phyloP scores from a whole-genome alignment of 2,797 vertebrate species.

The Coregonus sp. region DNA sequence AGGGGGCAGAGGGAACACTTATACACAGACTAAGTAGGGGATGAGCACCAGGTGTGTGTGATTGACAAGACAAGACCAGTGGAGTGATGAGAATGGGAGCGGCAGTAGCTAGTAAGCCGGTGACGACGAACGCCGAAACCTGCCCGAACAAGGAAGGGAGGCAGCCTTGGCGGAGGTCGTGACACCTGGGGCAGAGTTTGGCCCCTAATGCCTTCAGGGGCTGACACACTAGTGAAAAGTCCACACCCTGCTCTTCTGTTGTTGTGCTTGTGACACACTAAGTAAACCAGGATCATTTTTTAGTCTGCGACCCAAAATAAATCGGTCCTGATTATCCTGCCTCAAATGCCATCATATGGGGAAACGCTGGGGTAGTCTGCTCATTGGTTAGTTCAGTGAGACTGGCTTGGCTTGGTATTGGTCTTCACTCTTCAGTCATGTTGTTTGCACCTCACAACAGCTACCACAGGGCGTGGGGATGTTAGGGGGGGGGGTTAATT shows the following conservation, averaged over 20 bases:
- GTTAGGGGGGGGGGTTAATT: conserved; percentile 24
- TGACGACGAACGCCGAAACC: too few relatives aligned
- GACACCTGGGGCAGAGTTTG: neutral
- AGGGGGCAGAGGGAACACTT: too few relatives aligned
- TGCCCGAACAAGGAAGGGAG: too few relatives aligned
- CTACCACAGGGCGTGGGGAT: conserved; percentile 70
- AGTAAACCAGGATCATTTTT: conserved; percentile 20
- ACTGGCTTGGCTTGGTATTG: neutral
- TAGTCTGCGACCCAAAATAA: neutral
- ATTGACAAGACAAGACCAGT: too few relatives aligned
- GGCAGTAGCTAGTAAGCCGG: too few relatives aligned
- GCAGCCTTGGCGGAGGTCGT: too few relatives aligned
- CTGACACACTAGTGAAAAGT: conserved; percentile 67
- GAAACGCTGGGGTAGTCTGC: neutral
- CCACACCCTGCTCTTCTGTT: conserved; percentile 46
- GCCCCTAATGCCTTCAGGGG: conserved; percentile 48
- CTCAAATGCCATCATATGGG: neutral
- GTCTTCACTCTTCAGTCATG: neutral
- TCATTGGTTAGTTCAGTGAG: neutral
- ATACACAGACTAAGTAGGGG: too few relatives aligned
- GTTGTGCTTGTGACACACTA: conserved; percentile 11
- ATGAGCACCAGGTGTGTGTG: too few relatives aligned
- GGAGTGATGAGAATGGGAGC: too few relatives aligned
- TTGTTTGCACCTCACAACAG: conserved; percentile 52
- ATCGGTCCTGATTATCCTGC: neutral